Percentiles rank a stretch among this genome's conserved stretches.
Conservation (phyloP, 2,113 vertebrate species). For the Manacus vitellinus region DNA sequence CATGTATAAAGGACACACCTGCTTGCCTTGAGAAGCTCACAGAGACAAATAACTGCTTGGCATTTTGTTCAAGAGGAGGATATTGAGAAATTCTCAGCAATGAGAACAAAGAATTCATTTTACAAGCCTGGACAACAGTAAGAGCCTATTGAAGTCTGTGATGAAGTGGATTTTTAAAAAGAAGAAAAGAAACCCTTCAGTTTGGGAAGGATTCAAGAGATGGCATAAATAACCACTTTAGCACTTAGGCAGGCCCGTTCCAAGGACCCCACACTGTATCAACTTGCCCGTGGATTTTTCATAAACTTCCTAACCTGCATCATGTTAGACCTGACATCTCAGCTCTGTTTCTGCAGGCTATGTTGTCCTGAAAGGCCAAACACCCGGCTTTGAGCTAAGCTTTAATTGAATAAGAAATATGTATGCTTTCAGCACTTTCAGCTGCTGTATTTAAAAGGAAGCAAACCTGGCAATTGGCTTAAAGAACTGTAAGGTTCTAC, state of each 20-base stretch:
- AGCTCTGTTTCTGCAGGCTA: background rate
- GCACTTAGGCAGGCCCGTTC: background rate
- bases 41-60: background rate
- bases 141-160: background rate
- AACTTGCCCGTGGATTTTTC: background rate
- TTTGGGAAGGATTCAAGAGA: background rate
- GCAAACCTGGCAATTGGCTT: background rate
- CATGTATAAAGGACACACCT: background rate
- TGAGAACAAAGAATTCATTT: conserved; percentile 25
- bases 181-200: background rate
- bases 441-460: background rate
- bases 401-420: background rate
- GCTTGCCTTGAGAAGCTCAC: background rate
- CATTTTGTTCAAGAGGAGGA: background rate
- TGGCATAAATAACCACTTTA: background rate
- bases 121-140: background rate
- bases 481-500: background rate
- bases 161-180: background rate
- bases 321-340: background rate
- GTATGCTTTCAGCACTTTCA: background rate
- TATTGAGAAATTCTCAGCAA: background rate
- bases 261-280: background rate
- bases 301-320: background rate
- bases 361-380: background rate
- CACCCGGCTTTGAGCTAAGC: background rate